Base-by-base conservation (phyloP, 2,113 vertebrate species). In the Orientallactaga bullata region DNA sequence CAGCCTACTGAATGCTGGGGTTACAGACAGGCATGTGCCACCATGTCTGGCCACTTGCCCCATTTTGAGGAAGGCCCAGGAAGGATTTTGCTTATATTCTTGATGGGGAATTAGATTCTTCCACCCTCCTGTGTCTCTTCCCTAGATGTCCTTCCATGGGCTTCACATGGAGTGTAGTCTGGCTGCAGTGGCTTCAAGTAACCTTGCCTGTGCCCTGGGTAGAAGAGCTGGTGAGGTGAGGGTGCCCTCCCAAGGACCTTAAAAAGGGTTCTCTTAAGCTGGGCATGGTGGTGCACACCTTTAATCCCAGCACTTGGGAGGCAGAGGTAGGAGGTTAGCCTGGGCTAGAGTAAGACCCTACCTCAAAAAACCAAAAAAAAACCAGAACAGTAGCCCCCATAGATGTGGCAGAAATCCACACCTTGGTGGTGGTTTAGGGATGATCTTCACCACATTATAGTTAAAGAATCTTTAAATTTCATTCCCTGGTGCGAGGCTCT, bases 341-440 rank as follows among this genome's bases (percentile, higher is more conserved):
- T 47, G 42, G 42, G 42, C 42, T 47, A 47, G 42, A 47, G 42
- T 8, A 8, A 47, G 8, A 47, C 42, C 42, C 42, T 47, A 47
- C 5, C 42, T 47, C 42, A 47, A 47, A 47, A 47, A 47, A 47
- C 8, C 42, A 47, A 28, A 37, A 58, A 73, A 10, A 65, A 66
- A 71, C n/a, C n/a, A n/a, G n/a, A n/a, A n/a, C n/a, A 73, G 47
- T 20, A 39, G 2, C 73, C 76, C 3, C 20, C 63, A 28, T 23
- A 32, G 61, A 47, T 30, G 1, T 39, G 66, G 23, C 35, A 39
- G 85, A 92, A 92, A 66, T n/a, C 74, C 24, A 24, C 60, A 55
- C 55, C 37, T 90, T 47, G 63, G 76, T 89, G 79, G 85, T 30
- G 30, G 79, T 74, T 79, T 78, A 89, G 58, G 68, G 66, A 13